A percentile compares a stretch with the other conserved stretches of the same genome.
These are phyloP conservation scores for Noctuana brunneofusca DNA, from an alignment of 2,888 invertebrate genomes.

Conservation along the genomic window DNA sequence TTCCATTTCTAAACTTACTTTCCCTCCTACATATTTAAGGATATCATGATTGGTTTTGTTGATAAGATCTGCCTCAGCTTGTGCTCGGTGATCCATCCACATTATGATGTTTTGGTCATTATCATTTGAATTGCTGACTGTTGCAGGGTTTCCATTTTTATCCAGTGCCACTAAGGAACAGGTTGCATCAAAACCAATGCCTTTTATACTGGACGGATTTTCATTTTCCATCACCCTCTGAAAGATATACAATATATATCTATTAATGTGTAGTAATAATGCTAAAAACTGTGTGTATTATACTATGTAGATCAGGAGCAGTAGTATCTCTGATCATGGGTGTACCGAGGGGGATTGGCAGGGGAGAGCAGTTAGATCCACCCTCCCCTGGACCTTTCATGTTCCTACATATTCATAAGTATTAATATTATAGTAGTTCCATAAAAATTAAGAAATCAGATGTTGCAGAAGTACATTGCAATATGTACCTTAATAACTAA, in stretches of 20 bases:
- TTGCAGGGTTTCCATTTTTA: slow-evolving; percentile 85
- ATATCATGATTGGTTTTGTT: slow-evolving; percentile 89
- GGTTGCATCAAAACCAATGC: slow-evolving; percentile 97
- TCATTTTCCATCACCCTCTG: slow-evolving; percentile 84
- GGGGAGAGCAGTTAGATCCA: too few species aligned
- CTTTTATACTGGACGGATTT: slow-evolving; percentile 85
- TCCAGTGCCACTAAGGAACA: slow-evolving; percentile 95
- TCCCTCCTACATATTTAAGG: slow-evolving; percentile 93
- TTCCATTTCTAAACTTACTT: slow-evolving; percentile 98
- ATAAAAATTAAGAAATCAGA: too few species aligned
- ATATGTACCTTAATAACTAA: slow-evolving; percentile 88
- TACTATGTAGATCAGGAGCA: too few species aligned
- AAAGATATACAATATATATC: slow-evolving; percentile 38
- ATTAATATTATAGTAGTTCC: too few species aligned
- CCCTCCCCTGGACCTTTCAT: too few species aligned
- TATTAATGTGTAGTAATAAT: too few species aligned
- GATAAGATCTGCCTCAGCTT: slow-evolving; percentile 89
- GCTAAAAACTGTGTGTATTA: too few species aligned
- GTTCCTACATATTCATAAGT: too few species aligned
- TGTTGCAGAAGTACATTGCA: too few species aligned
- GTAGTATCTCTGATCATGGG: too few species aligned
- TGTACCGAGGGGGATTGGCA: too few species aligned
- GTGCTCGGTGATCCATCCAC: slow-evolving; percentile 97
- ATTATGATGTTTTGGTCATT: slow-evolving; percentile 92
- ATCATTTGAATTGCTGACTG: slow-evolving; percentile 86